Evolutionary conservation across 2,888 invertebrate species (phyloP), one percentile per base, ranked within the genome.

Genomic region (Tetranychus piercei): DNA sequence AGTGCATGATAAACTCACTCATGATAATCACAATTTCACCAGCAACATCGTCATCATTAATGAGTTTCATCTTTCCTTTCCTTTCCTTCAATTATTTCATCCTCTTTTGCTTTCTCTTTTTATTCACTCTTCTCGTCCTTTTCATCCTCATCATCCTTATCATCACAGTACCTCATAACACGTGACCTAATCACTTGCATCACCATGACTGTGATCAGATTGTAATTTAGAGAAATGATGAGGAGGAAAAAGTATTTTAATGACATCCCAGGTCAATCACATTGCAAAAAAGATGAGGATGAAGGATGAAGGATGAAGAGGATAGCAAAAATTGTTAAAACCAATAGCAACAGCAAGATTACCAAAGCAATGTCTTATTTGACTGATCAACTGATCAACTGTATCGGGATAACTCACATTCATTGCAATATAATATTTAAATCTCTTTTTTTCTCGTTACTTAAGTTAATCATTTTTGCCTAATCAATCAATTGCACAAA

Each of bases 101-200:
- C 69, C 18, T 74, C 75, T 65, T 66, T 72, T 79, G 78, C 79
- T 79, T 78, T 77, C 79, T 80, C 79, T 77, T 80, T 79, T 80
- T 79, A 79, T 22, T 67, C 6, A 18, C 6, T 64, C 65, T 64
- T 2, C 6, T n/a, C n/a, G 2, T 64, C 65, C n/a, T n/a, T 64
- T n/a, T 64, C 65, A 18, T n/a, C 22, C 67, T 67, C n/a, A 4
- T 67, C 67, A 11, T 22, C 20, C 69, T 23, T 8, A 69, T 23
- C 11, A 23, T 11, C 69, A 69, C 5, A 23, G 34, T 69, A 69
- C 69, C 69, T 22, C 55, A 55, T 6, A 55, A 55, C 55, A 55
- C 55, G 55, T 55, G 55, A 55, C 55, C 55, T 55, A 55, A 55
- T 55, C 55, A 55, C 55, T 55, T 55, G 55, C 55, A 55, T 55